These are phyloP conservation scores for Tolypeutes matacus DNA, from an alignment of 2,797 vertebrate species.

Conservation along the genomic window DNA sequence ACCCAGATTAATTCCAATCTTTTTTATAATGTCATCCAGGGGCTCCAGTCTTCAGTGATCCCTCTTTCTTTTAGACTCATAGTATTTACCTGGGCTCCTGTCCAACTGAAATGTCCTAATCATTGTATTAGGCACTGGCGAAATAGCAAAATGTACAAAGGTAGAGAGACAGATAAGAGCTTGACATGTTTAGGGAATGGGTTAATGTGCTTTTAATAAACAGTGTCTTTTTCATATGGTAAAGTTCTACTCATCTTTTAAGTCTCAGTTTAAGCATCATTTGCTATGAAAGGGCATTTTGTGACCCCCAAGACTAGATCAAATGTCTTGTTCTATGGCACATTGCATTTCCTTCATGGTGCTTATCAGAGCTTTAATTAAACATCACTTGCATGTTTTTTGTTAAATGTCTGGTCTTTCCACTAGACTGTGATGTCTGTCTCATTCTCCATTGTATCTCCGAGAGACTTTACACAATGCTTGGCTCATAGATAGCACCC, in stretches of 20 bases:
- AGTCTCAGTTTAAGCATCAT: not conserved
- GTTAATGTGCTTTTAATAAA: not conserved
- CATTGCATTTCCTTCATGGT: not conserved
- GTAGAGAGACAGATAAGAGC: not conserved
- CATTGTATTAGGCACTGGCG: not conserved
- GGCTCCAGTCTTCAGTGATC: not conserved
- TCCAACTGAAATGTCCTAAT: not conserved
- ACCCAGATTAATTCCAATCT: not conserved
- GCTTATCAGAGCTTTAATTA: too few species aligned
- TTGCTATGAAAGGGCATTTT: not conserved
- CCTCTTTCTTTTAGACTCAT: not conserved
- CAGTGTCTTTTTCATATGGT: not conserved
- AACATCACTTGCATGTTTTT: not conserved
- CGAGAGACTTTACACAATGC: not conserved
- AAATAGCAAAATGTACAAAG: not conserved
- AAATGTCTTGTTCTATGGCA: not conserved
- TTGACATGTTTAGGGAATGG: not conserved
- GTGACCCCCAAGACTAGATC: not conserved
- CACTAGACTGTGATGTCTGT: not conserved
- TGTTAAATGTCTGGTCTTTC: not conserved
- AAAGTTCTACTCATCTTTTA: not conserved
- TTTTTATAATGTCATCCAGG: not conserved
- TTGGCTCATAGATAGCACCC: not conserved
- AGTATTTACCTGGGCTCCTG: not conserved
- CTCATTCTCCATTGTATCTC: not conserved